Evolutionary conservation across 2,888 invertebrate species (phyloP), one percentile per base, ranked within the genome.

Genomic region (Noctuana brunneofusca): DNA sequence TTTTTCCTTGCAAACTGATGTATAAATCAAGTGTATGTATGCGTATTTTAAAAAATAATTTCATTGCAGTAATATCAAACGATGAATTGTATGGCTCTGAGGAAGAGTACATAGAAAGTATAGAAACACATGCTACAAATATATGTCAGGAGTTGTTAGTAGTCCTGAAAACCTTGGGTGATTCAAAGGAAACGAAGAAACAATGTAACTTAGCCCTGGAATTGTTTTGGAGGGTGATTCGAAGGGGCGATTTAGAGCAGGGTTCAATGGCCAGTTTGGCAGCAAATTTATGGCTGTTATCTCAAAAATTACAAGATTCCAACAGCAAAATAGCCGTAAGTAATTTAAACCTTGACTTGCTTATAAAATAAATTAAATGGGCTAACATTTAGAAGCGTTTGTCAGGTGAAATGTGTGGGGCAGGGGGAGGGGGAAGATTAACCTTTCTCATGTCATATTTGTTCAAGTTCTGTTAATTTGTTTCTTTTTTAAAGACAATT

Each of bases 11-110:
- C n/a, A n/a, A n/a, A n/a, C n/a, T n/a, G n/a, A n/a, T n/a, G n/a
- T n/a, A n/a, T n/a, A n/a, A n/a, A n/a, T n/a, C n/a, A n/a, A n/a
- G n/a, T n/a, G n/a, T n/a, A n/a, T n/a, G n/a, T n/a, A n/a, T n/a
- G n/a, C 27, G 9, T 27, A 27, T 27, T 27, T 8, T 27, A 32
- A 9, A 32, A 32, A 20, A 35, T 12, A 35, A n/a, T 6, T 89
- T 75, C 12, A 22, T 49, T 49, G n/a, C 71, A 95, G 97, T 98
- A 66, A 95, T 98, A 76, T 97, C 98, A 2, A 99, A 99, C 80
- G 98, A 99, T 83, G 93, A 95, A 63, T 87, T 99, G 43, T 99
- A 98, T 79, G 98, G 98, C 6, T 94, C 95, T 11, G 98, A 98
- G 86, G 93, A 94, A 12, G 97, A 97, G 84, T 98, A 97, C 80